These are phyloP conservation scores for Microplitis manilae DNA, from an alignment of 2,888 invertebrate species.

Conservation along the genomic window DNA sequence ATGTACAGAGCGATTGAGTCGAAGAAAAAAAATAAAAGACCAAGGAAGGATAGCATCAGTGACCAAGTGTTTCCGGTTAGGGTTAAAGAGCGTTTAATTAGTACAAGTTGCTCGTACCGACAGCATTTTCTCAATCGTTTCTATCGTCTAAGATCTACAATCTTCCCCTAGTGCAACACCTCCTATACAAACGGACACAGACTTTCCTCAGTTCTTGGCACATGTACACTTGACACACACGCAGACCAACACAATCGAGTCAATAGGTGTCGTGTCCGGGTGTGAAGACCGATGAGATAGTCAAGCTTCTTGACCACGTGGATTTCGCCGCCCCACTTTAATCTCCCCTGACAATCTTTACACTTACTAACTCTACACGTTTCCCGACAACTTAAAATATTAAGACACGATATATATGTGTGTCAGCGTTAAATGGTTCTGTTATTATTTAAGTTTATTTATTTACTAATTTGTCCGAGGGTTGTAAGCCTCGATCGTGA, in stretches of 20 bases:
- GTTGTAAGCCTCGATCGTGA: background rate
- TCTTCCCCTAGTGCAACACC: conserved; percentile 26
- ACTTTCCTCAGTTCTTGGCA: conserved; percentile 33
- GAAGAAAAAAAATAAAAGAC: conserved; percentile 38
- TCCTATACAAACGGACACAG: background rate
- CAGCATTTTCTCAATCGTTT: conserved; percentile 35
- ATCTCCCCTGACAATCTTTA: conserved; percentile 37
- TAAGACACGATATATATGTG: too few species aligned
- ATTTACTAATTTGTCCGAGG: too few species aligned
- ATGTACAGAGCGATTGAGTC: conserved; percentile 33
- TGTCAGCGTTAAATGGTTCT: too few species aligned
- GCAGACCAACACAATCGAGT: background rate
- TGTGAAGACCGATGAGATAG: conserved; percentile 65
- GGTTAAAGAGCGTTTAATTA: conserved; percentile 66
- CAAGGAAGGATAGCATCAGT: conserved; percentile 47
- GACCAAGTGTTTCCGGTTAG: conserved; percentile 57
- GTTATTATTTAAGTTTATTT: too few species aligned
- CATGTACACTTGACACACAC: background rate
- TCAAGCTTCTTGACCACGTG: conserved; percentile 62
- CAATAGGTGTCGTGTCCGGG: conserved; percentile 46
- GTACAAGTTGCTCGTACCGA: conserved; percentile 53
- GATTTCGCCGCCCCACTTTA: conserved; percentile 35
- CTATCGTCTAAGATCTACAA: conserved; percentile 46
- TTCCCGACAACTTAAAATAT: too few species aligned
- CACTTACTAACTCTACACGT: conserved; percentile 3